Evolutionary conservation across 2,888 invertebrate genomes (phyloP).

Genomic region (Steinernema hermaphroditum): DNA sequence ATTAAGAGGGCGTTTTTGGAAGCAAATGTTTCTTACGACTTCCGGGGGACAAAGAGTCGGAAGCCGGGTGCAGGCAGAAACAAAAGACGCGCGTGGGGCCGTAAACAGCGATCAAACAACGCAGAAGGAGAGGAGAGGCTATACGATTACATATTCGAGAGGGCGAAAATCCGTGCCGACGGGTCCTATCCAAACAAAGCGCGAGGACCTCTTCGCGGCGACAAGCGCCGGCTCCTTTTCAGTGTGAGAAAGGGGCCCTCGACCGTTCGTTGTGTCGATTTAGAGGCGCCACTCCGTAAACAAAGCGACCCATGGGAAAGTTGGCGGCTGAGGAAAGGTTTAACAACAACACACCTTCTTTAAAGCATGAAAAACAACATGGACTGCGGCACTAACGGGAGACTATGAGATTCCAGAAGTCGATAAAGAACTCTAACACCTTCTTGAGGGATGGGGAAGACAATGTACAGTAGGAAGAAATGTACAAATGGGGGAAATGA

Average conservation of each 20-base stretch:
- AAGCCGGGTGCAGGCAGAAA: background rate
- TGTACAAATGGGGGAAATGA: background rate
- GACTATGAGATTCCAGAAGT: conserved; percentile 27
- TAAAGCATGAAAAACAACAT: too few species aligned
- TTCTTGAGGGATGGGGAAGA: background rate
- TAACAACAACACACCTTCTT: too few species aligned
- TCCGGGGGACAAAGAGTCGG: background rate
- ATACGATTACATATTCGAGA: conserved; percentile 29
- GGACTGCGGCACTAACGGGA: background rate
- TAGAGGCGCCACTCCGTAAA: conserved; percentile 10
- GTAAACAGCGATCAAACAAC: conserved; percentile 26
- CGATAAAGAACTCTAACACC: background rate
- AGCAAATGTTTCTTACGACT: conserved; percentile 6
- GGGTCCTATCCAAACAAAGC: conserved; percentile 29
- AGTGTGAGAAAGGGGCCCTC: conserved; percentile 25
- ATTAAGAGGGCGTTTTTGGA: conserved; percentile 28
- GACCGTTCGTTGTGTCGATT: conserved; percentile 19
- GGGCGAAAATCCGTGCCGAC: conserved; percentile 28
- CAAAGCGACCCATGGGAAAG: conserved; percentile 15
- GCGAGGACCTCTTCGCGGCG: background rate
- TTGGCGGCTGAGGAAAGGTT: background rate
- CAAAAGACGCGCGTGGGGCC: conserved; percentile 7
- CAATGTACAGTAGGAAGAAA: background rate
- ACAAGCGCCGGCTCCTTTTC: conserved; percentile 15
- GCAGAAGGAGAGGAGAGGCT: conserved; percentile 6